Conservation (phyloP, 2,888 invertebrate species). For the Pristionchus mayeri region DNA sequence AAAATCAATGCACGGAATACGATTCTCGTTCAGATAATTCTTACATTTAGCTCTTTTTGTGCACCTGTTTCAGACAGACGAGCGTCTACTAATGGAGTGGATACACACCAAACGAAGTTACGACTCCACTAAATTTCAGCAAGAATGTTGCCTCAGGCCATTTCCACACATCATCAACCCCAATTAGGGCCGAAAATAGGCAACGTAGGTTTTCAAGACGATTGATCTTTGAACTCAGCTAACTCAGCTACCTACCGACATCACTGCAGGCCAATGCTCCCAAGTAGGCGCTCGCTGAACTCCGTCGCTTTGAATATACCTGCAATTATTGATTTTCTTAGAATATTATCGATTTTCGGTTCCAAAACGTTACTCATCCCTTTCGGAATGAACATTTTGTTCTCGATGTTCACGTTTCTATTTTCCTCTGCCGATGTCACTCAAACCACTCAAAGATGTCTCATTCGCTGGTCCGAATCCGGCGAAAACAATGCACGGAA, state of each 20-base stretch:
- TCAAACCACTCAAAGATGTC: constrained; percentile 19
- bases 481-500: neutral
- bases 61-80: too few relatives aligned
- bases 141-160: neutral
- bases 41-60: too few relatives aligned
- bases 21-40: too few relatives aligned
- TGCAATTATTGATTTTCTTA: too few relatives aligned
- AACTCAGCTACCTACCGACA: constrained; percentile 59
- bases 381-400: neutral
- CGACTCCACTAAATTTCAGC: neutral
- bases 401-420: neutral
- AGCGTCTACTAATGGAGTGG: too few relatives aligned
- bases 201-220: neutral
- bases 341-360: neutral
- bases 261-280: constrained; percentile 68
- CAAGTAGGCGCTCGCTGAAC: constrained; percentile 63
- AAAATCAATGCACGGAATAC: too few relatives aligned
- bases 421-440: too few relatives aligned
- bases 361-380: neutral
- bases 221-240: neutral
- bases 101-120: too few relatives aligned
- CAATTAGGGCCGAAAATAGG: neutral
- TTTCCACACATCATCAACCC: neutral
- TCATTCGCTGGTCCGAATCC: neutral
- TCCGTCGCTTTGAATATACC: constrained; percentile 35